phyloP scores from a whole-genome alignment of 2,113 vertebrate species.

The Oryzias woworae region DNA sequence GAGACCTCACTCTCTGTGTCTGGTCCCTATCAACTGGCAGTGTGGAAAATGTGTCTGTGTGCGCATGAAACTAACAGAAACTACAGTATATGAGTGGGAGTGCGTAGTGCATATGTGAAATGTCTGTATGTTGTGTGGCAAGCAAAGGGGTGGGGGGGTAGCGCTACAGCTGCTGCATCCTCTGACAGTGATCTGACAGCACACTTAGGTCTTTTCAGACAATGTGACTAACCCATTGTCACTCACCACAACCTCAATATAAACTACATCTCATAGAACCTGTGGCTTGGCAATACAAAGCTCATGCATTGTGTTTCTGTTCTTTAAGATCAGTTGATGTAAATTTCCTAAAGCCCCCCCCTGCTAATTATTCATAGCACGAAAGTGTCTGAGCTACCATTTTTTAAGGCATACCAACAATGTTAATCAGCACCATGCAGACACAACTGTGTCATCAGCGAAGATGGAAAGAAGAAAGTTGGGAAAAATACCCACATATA shows the following conservation, averaged over 20 bases:
- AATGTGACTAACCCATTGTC: constrained; percentile 63
- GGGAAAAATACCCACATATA: constrained; percentile 42
- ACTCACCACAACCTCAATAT: constrained; percentile 65
- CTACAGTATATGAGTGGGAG: constrained; percentile 14
- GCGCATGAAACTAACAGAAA: constrained; percentile 26
- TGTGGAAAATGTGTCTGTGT: constrained; percentile 40
- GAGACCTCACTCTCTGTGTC: constrained; percentile 63
- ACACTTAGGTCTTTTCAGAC: constrained; percentile 60
- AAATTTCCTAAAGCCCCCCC: neutral
- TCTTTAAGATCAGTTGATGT: constrained; percentile 26
- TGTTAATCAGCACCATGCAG: constrained; percentile 11
- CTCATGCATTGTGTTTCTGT: constrained; percentile 7
- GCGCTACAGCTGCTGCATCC: constrained; percentile 64
- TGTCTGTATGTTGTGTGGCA: constrained; percentile 26
- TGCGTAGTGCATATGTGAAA: constrained; percentile 31
- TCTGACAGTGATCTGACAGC: constrained; percentile 62
- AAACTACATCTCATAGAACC: constrained; percentile 54
- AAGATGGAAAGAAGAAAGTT: constrained; percentile 40
- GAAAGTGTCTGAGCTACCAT: neutral
- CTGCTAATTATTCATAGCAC: neutral
- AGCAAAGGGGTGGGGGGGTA: constrained; percentile 5
- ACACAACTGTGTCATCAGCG: constrained; percentile 3
- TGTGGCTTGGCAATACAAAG: constrained; percentile 8
- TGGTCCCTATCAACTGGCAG: constrained; percentile 48
- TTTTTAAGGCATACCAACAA: constrained; percentile 10